Conservation (phyloP, 2,888 invertebrate genomes). For the Hirtodrosophila histrioides region DNA sequence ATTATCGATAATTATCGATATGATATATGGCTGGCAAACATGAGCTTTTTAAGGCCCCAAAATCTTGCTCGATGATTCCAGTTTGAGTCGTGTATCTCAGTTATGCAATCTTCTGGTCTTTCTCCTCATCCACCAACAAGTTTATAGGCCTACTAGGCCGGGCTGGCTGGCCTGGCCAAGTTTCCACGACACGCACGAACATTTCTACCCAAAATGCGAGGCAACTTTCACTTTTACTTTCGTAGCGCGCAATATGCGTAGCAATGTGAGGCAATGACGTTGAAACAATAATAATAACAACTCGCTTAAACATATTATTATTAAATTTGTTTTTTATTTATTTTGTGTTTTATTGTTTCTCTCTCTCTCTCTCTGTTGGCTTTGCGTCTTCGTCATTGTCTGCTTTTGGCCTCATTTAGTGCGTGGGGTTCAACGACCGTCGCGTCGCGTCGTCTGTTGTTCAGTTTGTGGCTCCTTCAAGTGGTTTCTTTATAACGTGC, state of each 20-base stretch:
- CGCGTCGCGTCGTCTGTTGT: not conserved
- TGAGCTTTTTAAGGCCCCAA: too few relatives aligned
- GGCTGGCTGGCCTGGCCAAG: slow-evolving; percentile 7
- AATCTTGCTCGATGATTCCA: too few relatives aligned
- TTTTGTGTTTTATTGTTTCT: slow-evolving; percentile 25
- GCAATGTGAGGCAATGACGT: slow-evolving; percentile 50
- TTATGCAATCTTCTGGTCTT: too few relatives aligned
- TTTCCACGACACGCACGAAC: slow-evolving; percentile 53
- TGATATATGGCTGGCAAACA: too few relatives aligned
- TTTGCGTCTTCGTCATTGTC: slow-evolving; percentile 47
- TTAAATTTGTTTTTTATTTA: slow-evolving; percentile 35
- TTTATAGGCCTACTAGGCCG: slow-evolving; percentile 28
- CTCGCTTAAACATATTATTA: slow-evolving; percentile 25
- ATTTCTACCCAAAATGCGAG: slow-evolving; percentile 59
- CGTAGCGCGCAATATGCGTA: slow-evolving; percentile 52
- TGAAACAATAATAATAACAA: slow-evolving; percentile 26
- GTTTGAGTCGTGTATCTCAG: too few relatives aligned
- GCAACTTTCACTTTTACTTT: slow-evolving; percentile 81
- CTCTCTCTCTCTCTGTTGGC: slow-evolving; percentile 23
- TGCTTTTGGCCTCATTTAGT: slow-evolving; percentile 68
- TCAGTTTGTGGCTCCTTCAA: slow-evolving; percentile 37
- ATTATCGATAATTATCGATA: too few relatives aligned
- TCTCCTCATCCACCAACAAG: not conserved
- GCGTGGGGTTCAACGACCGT: slow-evolving; percentile 68
- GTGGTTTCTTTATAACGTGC: slow-evolving; percentile 30